Evolutionary conservation across 64 coral and sea anemone species (phyloP), one percentile per base, ranked within the genome.

Genomic region (Actinia equina): DNA sequence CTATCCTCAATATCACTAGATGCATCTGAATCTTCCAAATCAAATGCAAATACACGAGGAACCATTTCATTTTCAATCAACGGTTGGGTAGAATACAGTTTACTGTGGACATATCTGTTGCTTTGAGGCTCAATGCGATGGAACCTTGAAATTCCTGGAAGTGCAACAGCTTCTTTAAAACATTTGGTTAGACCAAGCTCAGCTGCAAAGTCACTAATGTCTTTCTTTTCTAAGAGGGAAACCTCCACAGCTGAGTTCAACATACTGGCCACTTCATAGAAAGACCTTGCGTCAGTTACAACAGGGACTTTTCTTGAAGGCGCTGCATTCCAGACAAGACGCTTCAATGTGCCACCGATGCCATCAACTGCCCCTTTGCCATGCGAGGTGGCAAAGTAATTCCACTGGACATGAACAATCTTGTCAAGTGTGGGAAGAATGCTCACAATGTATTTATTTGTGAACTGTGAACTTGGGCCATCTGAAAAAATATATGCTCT

Each of bases 131-230:
- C 92, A 57, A 87, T 89, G 84, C 88, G 90, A 59, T 94, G 92
- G 83, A 94, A 83, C 67, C 78, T 83, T 58, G 77, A 89, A 44
- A 94, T 94, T 83, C 92, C 88, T 70, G 77, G 92, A 17, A 89
- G 59, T 61, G 84, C 80, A 51, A 70, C n/a, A 63, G 88, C 88
- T 84, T 89, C 46, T 44, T 19, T 82, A 57, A 87, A 93, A 67
- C 52, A 91, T 52, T 85, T 62, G 83, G 57, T 84, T 44, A 91
- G 59, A 56, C 83, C 77, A 79, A 91, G 84, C 43, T 27, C 70
- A 87, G 59, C 5, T 37, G 85, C 85, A 6, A 4, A 49, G 7
- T 49, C 46, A 6, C 7, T 4, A 6, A 49, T 49, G 4, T 49
- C 46, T 49, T 8, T 49, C 7, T 49, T 49, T 49, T 49, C 46